Base-by-base conservation (phyloP, 2,113 vertebrate genomes). In the Patagioenas fasciata region DNA sequence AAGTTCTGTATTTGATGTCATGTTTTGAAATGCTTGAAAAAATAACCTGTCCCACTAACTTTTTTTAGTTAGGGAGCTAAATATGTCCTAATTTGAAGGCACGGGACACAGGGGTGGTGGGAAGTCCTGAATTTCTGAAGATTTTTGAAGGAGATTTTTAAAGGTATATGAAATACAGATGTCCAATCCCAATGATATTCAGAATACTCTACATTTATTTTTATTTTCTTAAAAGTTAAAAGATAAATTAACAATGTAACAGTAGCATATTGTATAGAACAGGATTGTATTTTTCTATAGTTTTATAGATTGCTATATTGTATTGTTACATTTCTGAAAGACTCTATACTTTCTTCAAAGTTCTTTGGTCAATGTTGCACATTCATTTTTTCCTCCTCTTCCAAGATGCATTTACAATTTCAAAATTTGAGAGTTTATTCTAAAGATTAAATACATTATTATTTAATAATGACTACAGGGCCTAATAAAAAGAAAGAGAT, bases 21-120 rank as follows among this genome's bases (percentile, higher is more conserved):
- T 4, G 60, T 88, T 89, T 91, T 36, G 13, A 40, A 69, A 44
- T 21, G 5, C 28, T 14, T 73, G 31, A 89, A 81, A 13, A 84
- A 67, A 72, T 21, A 18, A 36, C 7, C 3, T 24, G 4, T 31
- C 5, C 3, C 9, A 3, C 12, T 38, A 47, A n/a, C 1, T 6
- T 57, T 75, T 44, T 62, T 87, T 36, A 21, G 4, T 15, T 60
- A n/a, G 3, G 31, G 23, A 44, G 6, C 15, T 83, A 44, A 80
- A 69, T 66, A 78, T 34, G 6, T 38, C 1, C 4, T 6, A 20
- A 3, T 24, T 54, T 80, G 15, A 12, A 26, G 56, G 6, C 4
- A 60, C 56, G n/a, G n/a, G 15, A 15, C 42, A 80, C 14, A 13
- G 42, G 42, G 15, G 16, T 7, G 16, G 16, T 4, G 44, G 44